A percentile compares a stretch with the other conserved stretches of the same genome.
Evolutionary conservation across 2,888 invertebrate species (phyloP).

Genomic region (Cyclophora punctaria): DNA sequence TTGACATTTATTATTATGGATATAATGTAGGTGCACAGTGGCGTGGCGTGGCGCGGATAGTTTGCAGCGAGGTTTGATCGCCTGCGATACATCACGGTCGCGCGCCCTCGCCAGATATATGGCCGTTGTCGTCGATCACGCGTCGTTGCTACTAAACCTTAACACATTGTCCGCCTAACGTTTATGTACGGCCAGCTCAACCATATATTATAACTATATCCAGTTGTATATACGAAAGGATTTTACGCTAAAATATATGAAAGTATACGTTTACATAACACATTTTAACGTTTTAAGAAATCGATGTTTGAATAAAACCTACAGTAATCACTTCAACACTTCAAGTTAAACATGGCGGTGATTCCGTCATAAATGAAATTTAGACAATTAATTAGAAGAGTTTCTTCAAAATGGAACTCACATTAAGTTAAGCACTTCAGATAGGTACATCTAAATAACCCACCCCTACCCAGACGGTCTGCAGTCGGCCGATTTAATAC

Average conservation of each 20-base stretch:
- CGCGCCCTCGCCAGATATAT: constrained; percentile 48
- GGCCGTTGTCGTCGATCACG: constrained; percentile 44
- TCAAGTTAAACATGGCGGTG: too few species aligned
- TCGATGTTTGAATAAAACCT: too few species aligned
- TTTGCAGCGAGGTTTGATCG: constrained; percentile 45
- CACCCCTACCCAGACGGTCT: constrained; percentile 25
- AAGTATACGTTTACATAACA: too few species aligned
- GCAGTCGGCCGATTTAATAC: constrained; percentile 21
- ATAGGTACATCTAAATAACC: constrained; percentile 11
- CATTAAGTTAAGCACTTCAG: too few species aligned
- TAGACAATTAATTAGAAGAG: too few species aligned
- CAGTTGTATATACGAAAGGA: too few species aligned
- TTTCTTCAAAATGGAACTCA: not conserved
- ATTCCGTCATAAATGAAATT: too few species aligned
- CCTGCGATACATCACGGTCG: constrained; percentile 44
- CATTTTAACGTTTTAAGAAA: too few species aligned
- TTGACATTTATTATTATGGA: constrained; percentile 24
- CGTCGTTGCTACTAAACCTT: constrained; percentile 17
- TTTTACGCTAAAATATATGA: too few species aligned
- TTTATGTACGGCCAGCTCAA: constrained; percentile 5
- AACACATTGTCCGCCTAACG: constrained; percentile 24
- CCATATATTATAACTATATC: too few species aligned
- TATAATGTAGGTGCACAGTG: constrained; percentile 29
- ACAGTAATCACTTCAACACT: too few species aligned
- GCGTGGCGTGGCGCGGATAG: constrained; percentile 35